Evolutionary conservation across 2,797 vertebrate genomes (phyloP), one percentile per base, ranked within the genome.

Genomic region (Poecilia gillii): DNA sequence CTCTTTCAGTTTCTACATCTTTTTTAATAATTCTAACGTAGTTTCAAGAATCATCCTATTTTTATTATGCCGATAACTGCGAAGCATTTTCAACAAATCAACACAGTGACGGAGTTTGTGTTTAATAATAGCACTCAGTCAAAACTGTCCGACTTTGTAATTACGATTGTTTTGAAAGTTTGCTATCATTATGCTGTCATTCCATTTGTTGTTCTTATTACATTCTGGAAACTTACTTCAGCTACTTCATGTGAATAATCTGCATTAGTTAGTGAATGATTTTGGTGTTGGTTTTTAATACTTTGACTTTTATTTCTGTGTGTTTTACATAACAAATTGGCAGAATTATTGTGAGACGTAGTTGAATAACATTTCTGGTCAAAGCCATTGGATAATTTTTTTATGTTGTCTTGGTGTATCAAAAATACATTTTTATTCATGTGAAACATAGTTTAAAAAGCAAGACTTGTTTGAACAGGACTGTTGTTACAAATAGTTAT

Each of bases 181-280:
- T 33, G 33, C 33, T 33, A 72, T 92, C 82, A 85, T 82, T 75
- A 78, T 78, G 87, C 86, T 83, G 70, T 39, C 73, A n/a, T 70
- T 51, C 25, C 81, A 76, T 2, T 18, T 66, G 39, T 51, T 68
- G 39, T 49, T 55, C 33, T 84, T 68, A 57, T 77, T 66, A 18
- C 55, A 57, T 57, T 33, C 36, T 64, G 75, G 79, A 77, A 84
- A 83, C 76, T 43, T 20, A 5, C 71, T 74, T 81, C 55, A 70
- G 6, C n/a, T 72, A 70, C 80, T 79, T 18, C 31, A 57, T 71
- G 75, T 76, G 43, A 51, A 76, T 73, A 76, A 39, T 57, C 39
- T 41, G 51, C 16, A 75, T 71, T 39, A 51, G 57, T 57, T 74
- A 68, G 20, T 20, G 6, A 25, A 51, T 23, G 49, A 62, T 16